Conservation (phyloP, 2,888 invertebrate species). For the Calliopum simillimum region DNA sequence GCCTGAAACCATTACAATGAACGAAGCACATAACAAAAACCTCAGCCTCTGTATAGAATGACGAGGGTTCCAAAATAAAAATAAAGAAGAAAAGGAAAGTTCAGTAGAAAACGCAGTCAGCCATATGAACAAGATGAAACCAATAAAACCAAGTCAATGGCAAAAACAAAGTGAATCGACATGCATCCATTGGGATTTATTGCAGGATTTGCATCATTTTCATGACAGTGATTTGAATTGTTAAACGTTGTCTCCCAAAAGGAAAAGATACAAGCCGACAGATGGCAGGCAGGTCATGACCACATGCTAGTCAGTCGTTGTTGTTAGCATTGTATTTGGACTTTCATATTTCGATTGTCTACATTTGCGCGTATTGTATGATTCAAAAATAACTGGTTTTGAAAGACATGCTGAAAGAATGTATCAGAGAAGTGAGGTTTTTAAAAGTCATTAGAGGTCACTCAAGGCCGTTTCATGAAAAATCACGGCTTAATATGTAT, state of each 20-base stretch:
- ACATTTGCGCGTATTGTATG: too few species aligned
- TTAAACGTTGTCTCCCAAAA: neutral
- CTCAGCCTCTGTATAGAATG: too few species aligned
- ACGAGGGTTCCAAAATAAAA: neutral
- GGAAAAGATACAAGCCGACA: neutral
- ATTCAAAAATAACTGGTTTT: too few species aligned
- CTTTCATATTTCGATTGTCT: too few species aligned
- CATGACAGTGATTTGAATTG: neutral
- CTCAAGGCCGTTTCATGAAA: too few species aligned
- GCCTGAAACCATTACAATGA: neutral
- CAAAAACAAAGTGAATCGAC: neutral
- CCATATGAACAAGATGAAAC: neutral
- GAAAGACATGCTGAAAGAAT: too few species aligned
- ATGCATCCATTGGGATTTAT: neutral
- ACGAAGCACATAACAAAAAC: neutral
- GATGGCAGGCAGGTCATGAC: too few species aligned
- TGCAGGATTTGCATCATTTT: neutral
- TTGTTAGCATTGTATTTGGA: too few species aligned
- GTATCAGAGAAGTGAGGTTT: too few species aligned
- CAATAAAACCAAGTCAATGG: neutral
- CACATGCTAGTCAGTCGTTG: too few species aligned
- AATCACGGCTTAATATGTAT: too few species aligned
- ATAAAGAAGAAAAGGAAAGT: neutral
- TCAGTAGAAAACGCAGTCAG: neutral
- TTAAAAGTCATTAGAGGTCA: too few species aligned